phyloP scores from a whole-genome alignment of 2,888 invertebrate genomes.

The Melieria picta region DNA sequence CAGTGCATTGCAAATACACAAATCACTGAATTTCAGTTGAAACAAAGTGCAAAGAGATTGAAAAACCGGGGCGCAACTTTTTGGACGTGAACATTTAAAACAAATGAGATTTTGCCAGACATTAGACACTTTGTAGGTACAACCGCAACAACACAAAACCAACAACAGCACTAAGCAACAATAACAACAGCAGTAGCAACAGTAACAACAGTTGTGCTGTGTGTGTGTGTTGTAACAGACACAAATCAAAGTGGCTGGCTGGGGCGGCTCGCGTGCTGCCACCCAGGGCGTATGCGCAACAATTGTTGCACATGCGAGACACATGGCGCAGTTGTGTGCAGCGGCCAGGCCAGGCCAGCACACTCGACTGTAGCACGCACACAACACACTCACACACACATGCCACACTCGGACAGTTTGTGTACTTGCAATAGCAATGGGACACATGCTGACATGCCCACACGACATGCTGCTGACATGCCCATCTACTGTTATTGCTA shows the following conservation, averaged over 20 bases:
- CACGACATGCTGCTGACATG: not conserved
- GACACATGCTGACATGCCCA: conserved; percentile 5
- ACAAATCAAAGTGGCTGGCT: too few relatives aligned
- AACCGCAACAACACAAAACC: not conserved
- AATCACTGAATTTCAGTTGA: too few relatives aligned
- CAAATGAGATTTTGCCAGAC: too few relatives aligned
- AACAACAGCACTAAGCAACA: too few relatives aligned
- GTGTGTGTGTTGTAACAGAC: too few relatives aligned
- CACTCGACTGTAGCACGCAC: not conserved
- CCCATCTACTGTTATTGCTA: not conserved
- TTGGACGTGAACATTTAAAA: too few relatives aligned
- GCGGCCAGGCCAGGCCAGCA: not conserved
- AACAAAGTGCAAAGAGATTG: too few relatives aligned
- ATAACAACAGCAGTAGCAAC: not conserved
- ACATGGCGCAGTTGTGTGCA: not conserved
- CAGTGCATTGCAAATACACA: too few relatives aligned
- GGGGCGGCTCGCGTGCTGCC: too few relatives aligned
- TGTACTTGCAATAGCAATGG: not conserved
- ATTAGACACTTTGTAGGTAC: not conserved
- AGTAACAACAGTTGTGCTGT: not conserved
- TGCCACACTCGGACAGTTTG: not conserved
- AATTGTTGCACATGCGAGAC: not conserved
- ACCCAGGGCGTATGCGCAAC: not conserved
- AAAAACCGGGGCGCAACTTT: too few relatives aligned
- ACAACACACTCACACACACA: not conserved